Evolutionary conservation across 2,113 vertebrate species (phyloP).

Genomic region (Pelmatolapia mariae): DNA sequence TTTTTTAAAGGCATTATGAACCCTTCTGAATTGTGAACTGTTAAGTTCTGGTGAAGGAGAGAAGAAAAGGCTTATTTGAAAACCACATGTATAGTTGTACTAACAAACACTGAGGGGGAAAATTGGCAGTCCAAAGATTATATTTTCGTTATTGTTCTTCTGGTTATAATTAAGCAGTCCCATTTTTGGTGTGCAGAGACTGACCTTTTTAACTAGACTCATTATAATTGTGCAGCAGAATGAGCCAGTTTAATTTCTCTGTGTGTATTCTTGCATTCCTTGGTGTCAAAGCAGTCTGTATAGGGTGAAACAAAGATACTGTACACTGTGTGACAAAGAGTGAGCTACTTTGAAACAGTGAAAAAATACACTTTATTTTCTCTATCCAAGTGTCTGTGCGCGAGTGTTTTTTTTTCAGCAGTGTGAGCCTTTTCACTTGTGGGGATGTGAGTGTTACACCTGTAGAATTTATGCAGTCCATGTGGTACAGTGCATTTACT

Average conservation of each 20-base stretch:
- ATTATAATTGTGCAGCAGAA: background rate
- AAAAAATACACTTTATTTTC: constrained; percentile 26
- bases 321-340: constrained; percentile 9
- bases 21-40: background rate
- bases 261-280: constrained; percentile 35
- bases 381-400: constrained; percentile 14
- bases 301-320: background rate
- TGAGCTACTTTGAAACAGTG: background rate
- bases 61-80: background rate
- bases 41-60: background rate
- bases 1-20: background rate
- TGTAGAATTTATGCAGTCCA: constrained; percentile 84
- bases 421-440: constrained; percentile 28
- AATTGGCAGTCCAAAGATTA: constrained; percentile 90
- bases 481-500: constrained; percentile 89
- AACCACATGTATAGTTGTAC: constrained; percentile 68
- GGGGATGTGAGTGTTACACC: constrained; percentile 17
- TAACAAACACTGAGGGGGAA: constrained; percentile 69
- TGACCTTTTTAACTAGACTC: background rate
- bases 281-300: background rate
- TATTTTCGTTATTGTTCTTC: constrained; percentile 15
- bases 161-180: constrained; percentile 43
- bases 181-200: constrained; percentile 9
- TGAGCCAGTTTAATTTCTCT: constrained; percentile 6
- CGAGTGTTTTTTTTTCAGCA: background rate